Conservation (phyloP, 2,113 vertebrate genomes). For the Spea bombifrons region DNA sequence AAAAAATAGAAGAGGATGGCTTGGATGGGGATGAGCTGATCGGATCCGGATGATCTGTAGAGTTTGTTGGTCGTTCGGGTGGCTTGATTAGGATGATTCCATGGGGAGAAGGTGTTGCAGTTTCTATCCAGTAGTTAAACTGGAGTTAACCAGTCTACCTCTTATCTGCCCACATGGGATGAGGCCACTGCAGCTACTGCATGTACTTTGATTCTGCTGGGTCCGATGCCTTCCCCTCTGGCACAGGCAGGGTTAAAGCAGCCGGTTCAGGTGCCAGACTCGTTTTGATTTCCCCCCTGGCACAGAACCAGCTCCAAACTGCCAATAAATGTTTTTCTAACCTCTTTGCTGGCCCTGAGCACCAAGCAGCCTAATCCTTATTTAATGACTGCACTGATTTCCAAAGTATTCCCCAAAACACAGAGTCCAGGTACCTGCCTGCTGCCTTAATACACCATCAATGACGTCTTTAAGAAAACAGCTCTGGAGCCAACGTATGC, state of each 20-base stretch:
- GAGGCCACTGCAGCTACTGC: background rate
- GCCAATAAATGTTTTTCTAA: conserved; percentile 36
- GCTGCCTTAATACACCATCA: conserved; percentile 30
- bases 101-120: background rate
- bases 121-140: background rate
- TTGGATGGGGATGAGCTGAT: no score
- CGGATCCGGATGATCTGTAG: no score
- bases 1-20: no score
- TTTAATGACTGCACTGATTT: conserved; percentile 39
- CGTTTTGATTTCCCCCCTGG: no score
- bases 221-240: no score
- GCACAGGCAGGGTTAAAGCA: no score
- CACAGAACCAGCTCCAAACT: background rate
- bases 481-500: conserved; percentile 16
- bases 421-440: conserved; percentile 14
- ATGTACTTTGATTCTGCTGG: background rate
- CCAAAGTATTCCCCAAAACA: conserved; percentile 36
- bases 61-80: no score
- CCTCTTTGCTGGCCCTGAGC: conserved; percentile 4
- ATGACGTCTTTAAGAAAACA: conserved; percentile 45
- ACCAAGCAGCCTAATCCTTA: conserved; percentile 33
- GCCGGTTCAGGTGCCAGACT: no score
- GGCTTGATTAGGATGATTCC: no score
- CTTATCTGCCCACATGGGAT: no score
- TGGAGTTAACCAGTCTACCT: background rate